Evolutionary conservation across 2,113 vertebrate species (phyloP).

Genomic region (Otus sunia): DNA sequence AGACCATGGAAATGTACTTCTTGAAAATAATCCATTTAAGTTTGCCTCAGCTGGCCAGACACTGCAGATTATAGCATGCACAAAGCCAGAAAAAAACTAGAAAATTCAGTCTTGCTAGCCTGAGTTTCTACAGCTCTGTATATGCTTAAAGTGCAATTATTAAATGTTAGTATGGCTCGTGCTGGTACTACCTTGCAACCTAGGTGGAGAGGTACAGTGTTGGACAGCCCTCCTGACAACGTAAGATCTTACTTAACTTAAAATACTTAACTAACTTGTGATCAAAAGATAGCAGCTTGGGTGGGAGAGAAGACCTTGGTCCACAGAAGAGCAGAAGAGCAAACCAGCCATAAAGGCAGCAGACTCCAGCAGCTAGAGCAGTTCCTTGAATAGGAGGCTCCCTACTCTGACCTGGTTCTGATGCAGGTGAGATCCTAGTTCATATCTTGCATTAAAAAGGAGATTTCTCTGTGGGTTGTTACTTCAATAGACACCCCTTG

Average conservation of each 20-base stretch:
- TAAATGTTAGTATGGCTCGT: background rate
- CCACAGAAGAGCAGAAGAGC: background rate
- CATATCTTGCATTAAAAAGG: background rate
- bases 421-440: background rate
- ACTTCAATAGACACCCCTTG: background rate
- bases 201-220: background rate
- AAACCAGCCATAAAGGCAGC: background rate
- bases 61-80: background rate
- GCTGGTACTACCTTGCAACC: background rate
- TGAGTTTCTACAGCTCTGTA: background rate
- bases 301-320: background rate
- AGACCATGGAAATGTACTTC: background rate
- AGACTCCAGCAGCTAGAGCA: background rate
- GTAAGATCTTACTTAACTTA: background rate
- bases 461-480: background rate
- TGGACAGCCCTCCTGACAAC: background rate
- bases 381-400: background rate
- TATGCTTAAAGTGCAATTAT: background rate
- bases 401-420: background rate
- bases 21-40: background rate
- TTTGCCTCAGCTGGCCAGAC: background rate
- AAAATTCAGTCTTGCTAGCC: background rate
- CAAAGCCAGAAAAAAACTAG: background rate
- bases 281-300: background rate
- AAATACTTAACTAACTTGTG: background rate